Conservation (phyloP, 2,888 invertebrate genomes). For the Tenthredo livida region DNA sequence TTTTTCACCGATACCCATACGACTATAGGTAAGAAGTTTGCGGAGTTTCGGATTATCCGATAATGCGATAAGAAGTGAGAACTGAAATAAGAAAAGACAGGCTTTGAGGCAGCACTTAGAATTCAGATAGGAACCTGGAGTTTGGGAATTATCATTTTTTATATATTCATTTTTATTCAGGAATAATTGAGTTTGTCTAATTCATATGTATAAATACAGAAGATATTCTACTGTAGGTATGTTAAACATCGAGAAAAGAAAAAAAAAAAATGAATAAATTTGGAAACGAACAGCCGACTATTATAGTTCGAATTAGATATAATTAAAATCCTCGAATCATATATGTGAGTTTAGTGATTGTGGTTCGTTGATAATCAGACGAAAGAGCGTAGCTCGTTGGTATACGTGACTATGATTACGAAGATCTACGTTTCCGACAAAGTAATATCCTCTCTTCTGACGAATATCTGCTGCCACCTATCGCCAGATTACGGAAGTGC, state of each 20-base stretch:
- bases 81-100: too few relatives aligned
- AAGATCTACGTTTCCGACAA: conserved; percentile 53
- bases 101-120: too few relatives aligned
- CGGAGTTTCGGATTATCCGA: too few relatives aligned
- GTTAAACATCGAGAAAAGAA: background rate
- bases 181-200: too few relatives aligned
- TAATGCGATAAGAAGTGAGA: too few relatives aligned
- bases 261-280: background rate
- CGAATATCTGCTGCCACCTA: conserved; percentile 50
- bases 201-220: too few relatives aligned
- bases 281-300: background rate
- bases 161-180: too few relatives aligned
- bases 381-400: conserved; percentile 4
- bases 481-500: background rate
- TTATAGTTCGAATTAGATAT: background rate
- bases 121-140: too few relatives aligned
- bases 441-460: conserved; percentile 1
- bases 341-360: background rate
- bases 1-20: too few relatives aligned
- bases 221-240: background rate
- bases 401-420: conserved; percentile 16
- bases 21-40: too few relatives aligned
- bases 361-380: conserved; percentile 12
- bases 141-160: too few relatives aligned
- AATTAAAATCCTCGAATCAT: background rate